phyloP scores from a whole-genome alignment of 30 jellyfish, hydroid and myxozoan genomes.

The Turritopsis dohrnii region DNA sequence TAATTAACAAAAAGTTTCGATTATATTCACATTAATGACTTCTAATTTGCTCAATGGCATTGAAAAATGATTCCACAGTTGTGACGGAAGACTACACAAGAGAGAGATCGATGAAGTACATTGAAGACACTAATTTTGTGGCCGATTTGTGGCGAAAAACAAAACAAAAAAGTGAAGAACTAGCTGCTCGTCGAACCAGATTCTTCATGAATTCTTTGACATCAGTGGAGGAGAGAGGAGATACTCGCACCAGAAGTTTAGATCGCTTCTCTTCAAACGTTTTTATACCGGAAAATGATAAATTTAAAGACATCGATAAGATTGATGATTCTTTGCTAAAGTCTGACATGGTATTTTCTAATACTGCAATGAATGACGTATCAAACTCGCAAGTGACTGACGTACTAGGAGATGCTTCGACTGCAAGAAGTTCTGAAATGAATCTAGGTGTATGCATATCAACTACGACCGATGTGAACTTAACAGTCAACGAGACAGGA shows the following conservation, averaged over 20 bases:
- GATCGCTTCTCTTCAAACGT: neutral
- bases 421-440: neutral
- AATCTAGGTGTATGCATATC: neutral
- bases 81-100: neutral
- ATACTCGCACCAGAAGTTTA: neutral
- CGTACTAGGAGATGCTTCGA: neutral
- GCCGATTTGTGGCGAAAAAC: slow-evolving; percentile 5
- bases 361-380: neutral
- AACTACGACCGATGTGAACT: neutral
- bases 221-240: neutral
- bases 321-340: neutral
- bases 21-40: neutral
- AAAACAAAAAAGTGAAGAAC: neutral
- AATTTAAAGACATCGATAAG: neutral
- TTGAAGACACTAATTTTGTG: neutral
- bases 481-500: neutral
- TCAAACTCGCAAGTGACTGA: neutral
- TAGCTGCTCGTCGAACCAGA: neutral
- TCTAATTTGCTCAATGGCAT: neutral
- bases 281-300: neutral
- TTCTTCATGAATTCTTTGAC: neutral
- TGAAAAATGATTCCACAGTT: neutral
- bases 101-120: neutral
- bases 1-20: neutral
- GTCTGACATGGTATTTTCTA: neutral